Conservation (phyloP, 1,140 invertebrate species). For the Trachymyrmex septentrionalis region DNA sequence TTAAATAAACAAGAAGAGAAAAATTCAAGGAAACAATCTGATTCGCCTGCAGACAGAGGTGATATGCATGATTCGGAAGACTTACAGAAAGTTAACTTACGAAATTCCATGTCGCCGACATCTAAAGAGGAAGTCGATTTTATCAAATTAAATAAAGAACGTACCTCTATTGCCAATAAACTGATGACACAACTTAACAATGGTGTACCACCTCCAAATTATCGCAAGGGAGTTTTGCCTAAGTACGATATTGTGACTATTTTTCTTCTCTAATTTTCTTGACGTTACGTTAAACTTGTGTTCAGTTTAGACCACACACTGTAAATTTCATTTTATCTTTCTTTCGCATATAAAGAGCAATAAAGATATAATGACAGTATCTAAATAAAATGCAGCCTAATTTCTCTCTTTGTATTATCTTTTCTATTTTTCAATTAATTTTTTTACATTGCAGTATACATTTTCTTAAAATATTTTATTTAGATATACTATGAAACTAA, state of each 20-base stretch:
- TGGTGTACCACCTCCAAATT: conserved; percentile 75
- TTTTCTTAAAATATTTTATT: not conserved
- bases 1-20: conserved; percentile 34
- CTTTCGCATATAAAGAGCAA: too few species aligned
- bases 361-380: too few species aligned
- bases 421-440: not conserved
- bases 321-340: too few species aligned
- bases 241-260: conserved; percentile 79
- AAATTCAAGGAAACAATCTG: conserved; percentile 11
- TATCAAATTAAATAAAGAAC: conserved; percentile 76
- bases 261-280: conserved; percentile 32
- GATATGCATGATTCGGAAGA: conserved; percentile 47
- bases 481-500: not conserved
- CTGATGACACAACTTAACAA: conserved; percentile 75
- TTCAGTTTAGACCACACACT: too few species aligned
- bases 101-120: conserved; percentile 13
- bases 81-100: conserved; percentile 42
- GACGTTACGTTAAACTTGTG: not conserved
- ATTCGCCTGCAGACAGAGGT: conserved; percentile 65
- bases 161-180: conserved; percentile 73
- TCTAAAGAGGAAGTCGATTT: conserved; percentile 67
- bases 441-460: not conserved
- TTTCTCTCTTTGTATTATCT: too few species aligned
- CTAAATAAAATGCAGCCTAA: too few species aligned
- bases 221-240: conserved; percentile 84